A percentile compares a stretch with the other conserved stretches of the same genome.
Conservation (phyloP, 2,888 invertebrate genomes). For the Polyploca ridens region DNA sequence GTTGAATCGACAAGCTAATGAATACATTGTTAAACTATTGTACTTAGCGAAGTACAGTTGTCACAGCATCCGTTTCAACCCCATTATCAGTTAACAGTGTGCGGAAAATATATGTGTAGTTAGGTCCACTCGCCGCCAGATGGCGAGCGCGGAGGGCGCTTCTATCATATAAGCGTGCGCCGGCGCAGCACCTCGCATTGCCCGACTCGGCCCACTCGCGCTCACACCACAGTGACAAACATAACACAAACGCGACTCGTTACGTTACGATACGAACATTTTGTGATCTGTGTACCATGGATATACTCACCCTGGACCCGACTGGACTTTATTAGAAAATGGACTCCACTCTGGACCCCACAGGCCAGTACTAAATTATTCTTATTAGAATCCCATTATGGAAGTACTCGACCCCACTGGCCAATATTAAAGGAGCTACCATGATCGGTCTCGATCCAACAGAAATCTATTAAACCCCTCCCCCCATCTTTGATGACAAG, state of each 20-base stretch:
- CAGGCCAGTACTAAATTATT: slow-evolving; percentile 68
- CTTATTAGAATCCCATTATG: slow-evolving; percentile 55
- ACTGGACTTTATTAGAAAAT: slow-evolving; percentile 78
- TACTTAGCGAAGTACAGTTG: slow-evolving; percentile 4
- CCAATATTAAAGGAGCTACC: slow-evolving; percentile 60
- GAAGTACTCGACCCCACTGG: slow-evolving; percentile 73
- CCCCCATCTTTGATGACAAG: slow-evolving; percentile 39
- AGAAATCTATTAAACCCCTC: slow-evolving; percentile 69
- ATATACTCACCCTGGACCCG: slow-evolving; percentile 75
- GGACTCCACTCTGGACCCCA: slow-evolving; percentile 73
- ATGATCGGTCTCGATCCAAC: slow-evolving; percentile 79
- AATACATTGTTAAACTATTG: neutral
- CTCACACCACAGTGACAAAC: slow-evolving; percentile 52
- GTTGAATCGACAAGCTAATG: neutral
- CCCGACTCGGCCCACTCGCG: slow-evolving; percentile 65
- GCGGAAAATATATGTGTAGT: slow-evolving; percentile 50
- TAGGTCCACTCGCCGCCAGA: slow-evolving; percentile 68
- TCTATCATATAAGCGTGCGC: slow-evolving; percentile 71
- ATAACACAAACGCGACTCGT: slow-evolving; percentile 34
- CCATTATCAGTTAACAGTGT: slow-evolving; percentile 14
- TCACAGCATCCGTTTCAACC: slow-evolving; percentile 4
- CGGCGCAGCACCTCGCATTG: slow-evolving; percentile 66
- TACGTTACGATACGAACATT: slow-evolving; percentile 56
- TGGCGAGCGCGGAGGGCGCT: slow-evolving; percentile 58
- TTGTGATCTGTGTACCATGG: slow-evolving; percentile 76